Percentiles rank a stretch among this genome's conserved stretches.
Conservation (phyloP, 2,797 vertebrate genomes). For the Parauchenoglanis punctatus region DNA sequence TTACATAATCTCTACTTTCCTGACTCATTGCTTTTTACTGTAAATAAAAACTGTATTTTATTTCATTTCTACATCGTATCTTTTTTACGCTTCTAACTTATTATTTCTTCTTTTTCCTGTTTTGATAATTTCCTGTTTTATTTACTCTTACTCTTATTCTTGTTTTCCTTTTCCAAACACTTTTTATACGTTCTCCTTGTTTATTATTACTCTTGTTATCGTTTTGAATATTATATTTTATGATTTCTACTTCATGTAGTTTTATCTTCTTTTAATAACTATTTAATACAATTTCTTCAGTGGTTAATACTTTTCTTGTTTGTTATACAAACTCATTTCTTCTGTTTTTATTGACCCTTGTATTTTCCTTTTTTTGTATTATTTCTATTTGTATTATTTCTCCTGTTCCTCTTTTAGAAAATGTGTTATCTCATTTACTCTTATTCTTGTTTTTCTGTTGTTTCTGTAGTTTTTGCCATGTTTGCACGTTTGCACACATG, state of each 20-base stretch:
- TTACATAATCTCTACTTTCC: not conserved
- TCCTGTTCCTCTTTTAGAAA: not conserved
- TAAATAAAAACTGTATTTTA: not conserved
- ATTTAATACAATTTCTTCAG: not conserved
- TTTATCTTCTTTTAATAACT: not conserved
- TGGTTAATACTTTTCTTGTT: not conserved
- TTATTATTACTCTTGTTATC: not conserved
- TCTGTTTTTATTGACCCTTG: not conserved
- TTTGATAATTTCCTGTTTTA: not conserved
- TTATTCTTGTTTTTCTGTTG: not conserved
- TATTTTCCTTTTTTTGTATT: not conserved
- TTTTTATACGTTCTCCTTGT: not conserved
- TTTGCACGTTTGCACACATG: too few relatives aligned
- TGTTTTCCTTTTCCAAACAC: not conserved
- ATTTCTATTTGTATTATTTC: not conserved
- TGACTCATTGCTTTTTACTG: not conserved
- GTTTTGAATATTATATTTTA: not conserved
- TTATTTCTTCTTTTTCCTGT: not conserved
- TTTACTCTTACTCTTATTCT: not conserved
- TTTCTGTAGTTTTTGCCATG: too few relatives aligned
- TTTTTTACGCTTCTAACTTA: not conserved
- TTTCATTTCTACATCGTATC: not conserved
- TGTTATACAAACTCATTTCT: not conserved
- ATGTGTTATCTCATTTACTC: not conserved
- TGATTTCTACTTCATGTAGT: not conserved